Percentiles rank a stretch among this genome's conserved stretches.
phyloP scores from a whole-genome alignment of 2,113 vertebrate species.

The Antidorcas marsupialis region DNA sequence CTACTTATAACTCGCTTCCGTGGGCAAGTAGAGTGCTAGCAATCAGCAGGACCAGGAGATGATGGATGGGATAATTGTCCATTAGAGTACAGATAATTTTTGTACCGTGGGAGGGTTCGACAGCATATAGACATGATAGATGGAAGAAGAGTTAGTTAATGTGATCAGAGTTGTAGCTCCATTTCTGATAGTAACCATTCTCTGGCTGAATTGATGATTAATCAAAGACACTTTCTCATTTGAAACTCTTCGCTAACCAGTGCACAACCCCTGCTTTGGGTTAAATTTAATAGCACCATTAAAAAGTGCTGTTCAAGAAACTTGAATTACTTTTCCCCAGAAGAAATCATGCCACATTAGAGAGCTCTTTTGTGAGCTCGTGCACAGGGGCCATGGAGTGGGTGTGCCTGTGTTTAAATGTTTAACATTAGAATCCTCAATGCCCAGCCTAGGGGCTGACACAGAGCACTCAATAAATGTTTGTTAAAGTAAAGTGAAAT shows the following conservation, averaged over 20 bases:
- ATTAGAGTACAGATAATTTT: constrained; percentile 53
- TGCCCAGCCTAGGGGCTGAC: constrained; percentile 11
- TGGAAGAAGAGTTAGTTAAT: constrained; percentile 44
- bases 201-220: constrained; percentile 42
- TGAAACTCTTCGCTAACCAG: constrained; percentile 26
- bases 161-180: constrained; percentile 10
- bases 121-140: constrained; percentile 34
- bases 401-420: constrained; percentile 4
- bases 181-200: constrained; percentile 36
- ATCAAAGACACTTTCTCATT: constrained; percentile 42
- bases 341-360: constrained; percentile 38
- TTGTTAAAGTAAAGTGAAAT: constrained; percentile 39
- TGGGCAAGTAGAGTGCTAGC: constrained; percentile 43
- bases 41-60: constrained; percentile 38
- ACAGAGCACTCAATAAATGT: constrained; percentile 33
- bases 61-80: constrained; percentile 63
- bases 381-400: background rate
- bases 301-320: constrained; percentile 50
- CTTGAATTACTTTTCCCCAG: constrained; percentile 27
- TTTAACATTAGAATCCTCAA: constrained; percentile 23
- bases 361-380: constrained; percentile 26
- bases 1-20: constrained; percentile 45
- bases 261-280: background rate
- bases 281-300: constrained; percentile 58
- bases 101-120: background rate